Evolutionary conservation across 2,797 vertebrate species (phyloP).

Genomic region (Gadopsis bispinosus): DNA sequence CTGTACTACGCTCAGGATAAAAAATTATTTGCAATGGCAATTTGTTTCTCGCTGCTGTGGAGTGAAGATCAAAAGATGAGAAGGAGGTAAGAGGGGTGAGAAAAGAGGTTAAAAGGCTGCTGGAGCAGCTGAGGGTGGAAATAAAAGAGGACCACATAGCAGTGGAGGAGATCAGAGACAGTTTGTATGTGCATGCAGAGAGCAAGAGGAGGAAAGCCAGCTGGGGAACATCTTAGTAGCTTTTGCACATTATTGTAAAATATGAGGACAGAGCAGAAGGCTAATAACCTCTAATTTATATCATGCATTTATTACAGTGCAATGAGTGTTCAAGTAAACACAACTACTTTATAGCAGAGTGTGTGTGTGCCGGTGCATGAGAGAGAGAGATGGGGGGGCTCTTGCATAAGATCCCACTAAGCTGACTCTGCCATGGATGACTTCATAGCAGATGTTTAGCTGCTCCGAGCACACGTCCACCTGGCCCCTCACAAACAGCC

Average conservation of each 20-base stretch:
- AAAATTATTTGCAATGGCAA: constrained; percentile 56
- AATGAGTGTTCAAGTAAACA: constrained; percentile 56
- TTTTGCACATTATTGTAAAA: constrained; percentile 44
- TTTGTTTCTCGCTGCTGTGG: constrained; percentile 49
- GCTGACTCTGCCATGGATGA: constrained; percentile 58
- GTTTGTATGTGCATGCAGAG: constrained; percentile 39
- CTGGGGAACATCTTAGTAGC: constrained; percentile 52
- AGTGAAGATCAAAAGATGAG: constrained; percentile 52
- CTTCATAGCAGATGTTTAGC: constrained; percentile 73
- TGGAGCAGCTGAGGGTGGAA: constrained; percentile 31
- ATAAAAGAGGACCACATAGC: constrained; percentile 36
- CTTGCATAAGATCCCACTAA: constrained; percentile 52
- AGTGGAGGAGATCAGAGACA: constrained; percentile 34
- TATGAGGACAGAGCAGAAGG: constrained; percentile 44
- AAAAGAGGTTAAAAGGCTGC: constrained; percentile 47
- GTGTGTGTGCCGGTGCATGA: constrained; percentile 15
- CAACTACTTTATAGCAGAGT: constrained; percentile 34
- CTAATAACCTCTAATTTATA: constrained; percentile 50
- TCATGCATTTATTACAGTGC: constrained; percentile 46
- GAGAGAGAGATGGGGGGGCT: constrained; percentile 14
- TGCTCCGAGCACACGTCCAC: constrained; percentile 44
- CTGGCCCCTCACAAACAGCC: constrained; percentile 52
- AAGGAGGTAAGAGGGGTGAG: constrained; percentile 41
- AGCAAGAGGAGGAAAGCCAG: constrained; percentile 45
- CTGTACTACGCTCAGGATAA: constrained; percentile 25